Percentiles rank a stretch among this genome's conserved stretches.
These are phyloP conservation scores for Baronia brevicornis DNA, from an alignment of 2,888 invertebrate species.

Conservation along the genomic window DNA sequence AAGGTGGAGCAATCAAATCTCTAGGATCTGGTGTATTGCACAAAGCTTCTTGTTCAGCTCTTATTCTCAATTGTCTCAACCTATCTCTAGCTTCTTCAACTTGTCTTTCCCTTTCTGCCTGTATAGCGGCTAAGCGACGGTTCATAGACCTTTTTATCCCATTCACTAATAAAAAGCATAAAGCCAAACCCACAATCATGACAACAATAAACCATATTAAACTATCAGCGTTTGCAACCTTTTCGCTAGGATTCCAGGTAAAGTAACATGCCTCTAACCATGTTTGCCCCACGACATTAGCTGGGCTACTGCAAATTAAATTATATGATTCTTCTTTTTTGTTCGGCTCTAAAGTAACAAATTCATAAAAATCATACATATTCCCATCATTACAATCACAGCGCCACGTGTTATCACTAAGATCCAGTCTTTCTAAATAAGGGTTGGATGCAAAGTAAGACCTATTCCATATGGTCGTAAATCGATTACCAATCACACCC, in stretches of 20 bases:
- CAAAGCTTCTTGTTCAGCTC: constrained; percentile 69
- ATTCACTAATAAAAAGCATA: constrained; percentile 71
- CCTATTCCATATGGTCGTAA: constrained; percentile 77
- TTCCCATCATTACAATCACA: constrained; percentile 80
- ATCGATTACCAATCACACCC: constrained; percentile 81
- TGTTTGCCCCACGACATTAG: constrained; percentile 75
- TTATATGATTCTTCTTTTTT: constrained; percentile 68
- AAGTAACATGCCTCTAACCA: constrained; percentile 82
- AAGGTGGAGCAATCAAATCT: constrained; percentile 81
- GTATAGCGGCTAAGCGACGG: constrained; percentile 62
- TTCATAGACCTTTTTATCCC: constrained; percentile 73
- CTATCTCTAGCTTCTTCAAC: constrained; percentile 76
- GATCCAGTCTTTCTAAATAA: constrained; percentile 73
- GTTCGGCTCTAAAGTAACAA: constrained; percentile 71
- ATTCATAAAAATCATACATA: constrained; percentile 78
- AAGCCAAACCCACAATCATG: constrained; percentile 68
- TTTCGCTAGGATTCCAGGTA: constrained; percentile 73
- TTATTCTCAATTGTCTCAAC: constrained; percentile 68
- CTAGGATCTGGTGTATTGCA: constrained; percentile 80
- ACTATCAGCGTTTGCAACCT: constrained; percentile 54
- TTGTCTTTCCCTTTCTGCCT: constrained; percentile 72
- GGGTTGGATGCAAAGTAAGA: constrained; percentile 77
- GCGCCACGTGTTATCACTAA: constrained; percentile 85
- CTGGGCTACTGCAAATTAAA: constrained; percentile 80
- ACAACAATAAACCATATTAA: constrained; percentile 77